A percentile compares a stretch with the other conserved stretches of the same genome.
Evolutionary conservation across 2,888 invertebrate species (phyloP).

Genomic region (Tetranychus truncatus): DNA sequence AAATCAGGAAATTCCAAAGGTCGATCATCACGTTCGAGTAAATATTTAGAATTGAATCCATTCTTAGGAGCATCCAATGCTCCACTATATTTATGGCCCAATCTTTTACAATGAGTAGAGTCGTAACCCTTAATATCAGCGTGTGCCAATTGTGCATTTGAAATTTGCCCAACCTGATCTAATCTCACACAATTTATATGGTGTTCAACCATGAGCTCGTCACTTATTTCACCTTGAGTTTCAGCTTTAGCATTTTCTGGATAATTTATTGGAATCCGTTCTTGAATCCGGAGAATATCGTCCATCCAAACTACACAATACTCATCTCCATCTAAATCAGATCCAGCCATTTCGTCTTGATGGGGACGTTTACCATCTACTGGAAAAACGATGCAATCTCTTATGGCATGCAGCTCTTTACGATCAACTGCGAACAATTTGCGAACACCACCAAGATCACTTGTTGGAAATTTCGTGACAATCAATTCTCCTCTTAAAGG

Average conservation of each 20-base stretch:
- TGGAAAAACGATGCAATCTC: not conserved
- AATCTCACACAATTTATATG: not conserved
- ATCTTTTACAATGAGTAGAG: not conserved
- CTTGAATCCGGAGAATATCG: not conserved
- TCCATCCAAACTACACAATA: conserved; percentile 31
- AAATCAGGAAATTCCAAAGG: not conserved
- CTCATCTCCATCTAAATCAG: conserved; percentile 34
- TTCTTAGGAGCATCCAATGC: not conserved
- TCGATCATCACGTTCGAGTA: not conserved
- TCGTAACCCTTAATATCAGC: not conserved
- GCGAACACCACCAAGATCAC: not conserved
- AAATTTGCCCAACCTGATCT: not conserved
- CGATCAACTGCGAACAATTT: not conserved
- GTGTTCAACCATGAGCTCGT: not conserved
- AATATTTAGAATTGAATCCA: not conserved
- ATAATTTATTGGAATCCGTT: not conserved
- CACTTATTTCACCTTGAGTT: not conserved
- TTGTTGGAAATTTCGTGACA: not conserved
- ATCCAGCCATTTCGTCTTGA: conserved; percentile 31
- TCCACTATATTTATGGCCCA: not conserved
- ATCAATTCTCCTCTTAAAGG: not conserved
- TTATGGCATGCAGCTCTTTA: not conserved
- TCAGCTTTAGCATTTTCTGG: not conserved
- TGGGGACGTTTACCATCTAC: not conserved
- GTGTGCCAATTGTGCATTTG: not conserved